A percentile compares a stretch with the other conserved stretches of the same genome.
phyloP scores from a whole-genome alignment of 2,888 invertebrate species.

The Deroplatys truncata region DNA sequence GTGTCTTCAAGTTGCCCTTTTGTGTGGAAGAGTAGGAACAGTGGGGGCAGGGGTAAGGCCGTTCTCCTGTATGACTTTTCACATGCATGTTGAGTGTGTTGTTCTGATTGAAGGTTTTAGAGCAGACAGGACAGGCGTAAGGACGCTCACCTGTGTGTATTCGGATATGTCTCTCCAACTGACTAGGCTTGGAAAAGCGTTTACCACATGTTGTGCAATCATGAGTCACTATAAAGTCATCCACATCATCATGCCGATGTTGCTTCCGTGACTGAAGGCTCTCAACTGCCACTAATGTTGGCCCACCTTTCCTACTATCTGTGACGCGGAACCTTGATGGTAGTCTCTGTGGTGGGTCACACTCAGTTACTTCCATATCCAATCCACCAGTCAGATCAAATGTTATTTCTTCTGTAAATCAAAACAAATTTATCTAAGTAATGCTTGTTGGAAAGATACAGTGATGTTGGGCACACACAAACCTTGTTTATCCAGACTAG shows the following conservation, averaged over 20 bases:
- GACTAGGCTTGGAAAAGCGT: slow-evolving; percentile 52
- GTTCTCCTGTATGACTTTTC: slow-evolving; percentile 53
- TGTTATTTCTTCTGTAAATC: slow-evolving; percentile 5
- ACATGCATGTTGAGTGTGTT: slow-evolving; percentile 57
- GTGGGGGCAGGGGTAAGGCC: slow-evolving; percentile 53
- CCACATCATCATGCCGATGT: slow-evolving; percentile 2
- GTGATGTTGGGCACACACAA: too few species aligned
- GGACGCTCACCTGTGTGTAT: slow-evolving; percentile 58
- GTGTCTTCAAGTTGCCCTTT: slow-evolving; percentile 57
- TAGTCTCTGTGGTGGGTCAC: background rate
- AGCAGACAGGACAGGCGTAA: slow-evolving; percentile 54
- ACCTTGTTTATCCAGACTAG: too few species aligned
- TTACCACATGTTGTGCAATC: slow-evolving; percentile 46
- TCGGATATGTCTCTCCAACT: slow-evolving; percentile 50
- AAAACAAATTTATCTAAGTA: background rate
- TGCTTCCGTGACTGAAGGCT: background rate
- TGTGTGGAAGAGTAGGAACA: slow-evolving; percentile 58
- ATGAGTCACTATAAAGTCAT: slow-evolving; percentile 19
- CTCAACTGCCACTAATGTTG: background rate
- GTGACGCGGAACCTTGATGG: slow-evolving; percentile 9
- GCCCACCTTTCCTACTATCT: slow-evolving; percentile 11
- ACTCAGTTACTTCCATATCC: slow-evolving; percentile 13
- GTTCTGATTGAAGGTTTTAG: slow-evolving; percentile 56
- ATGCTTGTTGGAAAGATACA: too few species aligned
- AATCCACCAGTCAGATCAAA: slow-evolving; percentile 11